phyloP scores from a whole-genome alignment of 2,113 vertebrate species.

The Polypterus bichir region DNA sequence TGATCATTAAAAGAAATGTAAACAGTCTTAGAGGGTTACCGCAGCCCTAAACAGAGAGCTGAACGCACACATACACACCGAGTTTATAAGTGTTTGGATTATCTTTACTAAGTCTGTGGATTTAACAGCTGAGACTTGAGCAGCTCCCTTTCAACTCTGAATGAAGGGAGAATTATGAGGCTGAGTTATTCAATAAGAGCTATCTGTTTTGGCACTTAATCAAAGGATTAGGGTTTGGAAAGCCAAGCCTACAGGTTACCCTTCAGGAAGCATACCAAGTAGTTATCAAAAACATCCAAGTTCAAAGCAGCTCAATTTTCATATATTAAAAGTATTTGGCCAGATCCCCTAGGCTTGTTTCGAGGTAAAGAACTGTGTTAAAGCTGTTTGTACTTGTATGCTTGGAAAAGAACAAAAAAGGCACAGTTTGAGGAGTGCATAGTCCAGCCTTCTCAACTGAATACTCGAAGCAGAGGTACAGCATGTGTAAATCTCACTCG shows the following conservation, averaged over 20 bases:
- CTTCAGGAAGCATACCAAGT: constrained; percentile 96
- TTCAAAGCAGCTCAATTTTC: constrained; percentile 98
- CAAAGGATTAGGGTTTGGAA: constrained; percentile 96
- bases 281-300: constrained; percentile 97
- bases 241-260: constrained; percentile 95
- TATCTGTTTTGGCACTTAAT: constrained; percentile 96
- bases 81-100: constrained; percentile 59
- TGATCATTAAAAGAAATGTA: constrained; percentile 42
- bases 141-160: constrained; percentile 68
- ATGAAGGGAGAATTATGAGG: constrained; percentile 66
- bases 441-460: constrained; percentile 39
- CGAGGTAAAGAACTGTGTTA: constrained; percentile 70
- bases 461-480: too few relatives aligned
- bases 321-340: constrained; percentile 87
- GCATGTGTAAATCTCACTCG: too few relatives aligned
- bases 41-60: constrained; percentile 52
- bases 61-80: constrained; percentile 26
- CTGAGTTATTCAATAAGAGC: constrained; percentile 70
- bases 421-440: constrained; percentile 34
- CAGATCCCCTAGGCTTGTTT: constrained; percentile 71
- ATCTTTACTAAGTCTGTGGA: constrained; percentile 56
- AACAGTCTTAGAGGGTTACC: constrained; percentile 48
- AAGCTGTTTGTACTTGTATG: constrained; percentile 80
- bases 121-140: constrained; percentile 60
- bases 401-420: constrained; percentile 48